phyloP scores from a whole-genome alignment of 2,888 invertebrate species.

The Brenthis daphne region DNA sequence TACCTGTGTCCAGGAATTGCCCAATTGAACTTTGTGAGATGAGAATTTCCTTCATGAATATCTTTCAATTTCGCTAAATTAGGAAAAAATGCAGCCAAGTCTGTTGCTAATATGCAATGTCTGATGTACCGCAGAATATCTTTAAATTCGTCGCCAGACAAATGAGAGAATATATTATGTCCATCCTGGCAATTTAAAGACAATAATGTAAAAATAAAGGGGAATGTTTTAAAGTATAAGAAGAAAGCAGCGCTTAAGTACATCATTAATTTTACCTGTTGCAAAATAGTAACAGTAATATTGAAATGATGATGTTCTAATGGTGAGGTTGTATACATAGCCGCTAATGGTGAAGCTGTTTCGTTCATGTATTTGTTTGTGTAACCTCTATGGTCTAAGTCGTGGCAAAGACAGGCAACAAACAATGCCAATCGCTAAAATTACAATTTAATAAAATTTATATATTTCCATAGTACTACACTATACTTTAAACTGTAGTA shows the following conservation, averaged over 20 bases:
- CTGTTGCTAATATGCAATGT: slow-evolving; percentile 93
- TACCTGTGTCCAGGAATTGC: slow-evolving; percentile 82
- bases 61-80: slow-evolving; percentile 83
- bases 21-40: slow-evolving; percentile 84
- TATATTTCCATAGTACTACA: slow-evolving; percentile 5
- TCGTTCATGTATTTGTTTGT: slow-evolving; percentile 94
- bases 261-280: slow-evolving; percentile 79
- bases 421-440: slow-evolving; percentile 88
- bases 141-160: slow-evolving; percentile 88
- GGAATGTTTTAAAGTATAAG: background rate
- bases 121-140: slow-evolving; percentile 88
- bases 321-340: slow-evolving; percentile 92
- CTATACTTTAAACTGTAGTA: background rate
- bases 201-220: background rate
- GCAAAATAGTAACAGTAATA: slow-evolving; percentile 92
- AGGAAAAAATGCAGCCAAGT: slow-evolving; percentile 90
- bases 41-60: slow-evolving; percentile 77
- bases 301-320: slow-evolving; percentile 95
- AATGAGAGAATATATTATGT: slow-evolving; percentile 91
- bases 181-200: slow-evolving; percentile 84
- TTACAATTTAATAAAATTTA: slow-evolving; percentile 12
- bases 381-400: slow-evolving; percentile 92
- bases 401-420: slow-evolving; percentile 92
- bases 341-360: slow-evolving; percentile 90
- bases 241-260: background rate